Percentiles rank a stretch among this genome's conserved stretches.
phyloP scores from a whole-genome alignment of 2,888 invertebrate genomes.

The Caenorhabditis sulstoni region DNA sequence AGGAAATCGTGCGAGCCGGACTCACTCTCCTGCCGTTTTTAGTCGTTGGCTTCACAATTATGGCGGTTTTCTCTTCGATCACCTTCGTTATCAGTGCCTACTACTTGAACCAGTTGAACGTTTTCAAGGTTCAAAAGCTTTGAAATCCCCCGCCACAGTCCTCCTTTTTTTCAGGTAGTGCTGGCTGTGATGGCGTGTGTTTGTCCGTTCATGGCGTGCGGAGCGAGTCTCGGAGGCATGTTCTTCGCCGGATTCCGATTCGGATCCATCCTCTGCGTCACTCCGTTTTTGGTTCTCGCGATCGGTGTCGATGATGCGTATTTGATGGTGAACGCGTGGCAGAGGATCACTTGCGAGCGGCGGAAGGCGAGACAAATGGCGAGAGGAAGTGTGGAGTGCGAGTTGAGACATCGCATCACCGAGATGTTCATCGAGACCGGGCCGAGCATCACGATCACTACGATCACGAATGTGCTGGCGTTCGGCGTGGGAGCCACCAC shows the following conservation, averaged over 20 bases:
- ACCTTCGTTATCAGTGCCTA: constrained; percentile 75
- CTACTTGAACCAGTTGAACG: constrained; percentile 72
- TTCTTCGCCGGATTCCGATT: constrained; percentile 77
- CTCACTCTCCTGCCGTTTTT: constrained; percentile 78
- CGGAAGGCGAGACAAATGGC: constrained; percentile 31
- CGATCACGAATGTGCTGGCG: constrained; percentile 76
- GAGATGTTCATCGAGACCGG: constrained; percentile 73
- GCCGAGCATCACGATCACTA: constrained; percentile 77
- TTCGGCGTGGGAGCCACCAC: constrained; percentile 76
- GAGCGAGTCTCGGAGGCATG: constrained; percentile 69
- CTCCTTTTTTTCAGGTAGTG: constrained; percentile 62
- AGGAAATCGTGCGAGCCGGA: constrained; percentile 74
- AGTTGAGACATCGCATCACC: constrained; percentile 62
- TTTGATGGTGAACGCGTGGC: constrained; percentile 79
- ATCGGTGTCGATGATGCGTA: constrained; percentile 80
- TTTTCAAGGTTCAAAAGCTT: constrained; percentile 66
- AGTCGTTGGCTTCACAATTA: constrained; percentile 78
- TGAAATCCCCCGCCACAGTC: background rate
- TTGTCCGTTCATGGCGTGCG: constrained; percentile 79
- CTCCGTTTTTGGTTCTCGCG: constrained; percentile 76
- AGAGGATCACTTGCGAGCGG: constrained; percentile 68
- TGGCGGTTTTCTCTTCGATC: constrained; percentile 75
- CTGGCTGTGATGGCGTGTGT: constrained; percentile 77
- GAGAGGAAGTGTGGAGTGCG: constrained; percentile 31
- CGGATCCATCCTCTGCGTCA: constrained; percentile 79